Evolutionary conservation across 2,113 vertebrate genomes (phyloP).

Genomic region (Eolophus roseicapilla): DNA sequence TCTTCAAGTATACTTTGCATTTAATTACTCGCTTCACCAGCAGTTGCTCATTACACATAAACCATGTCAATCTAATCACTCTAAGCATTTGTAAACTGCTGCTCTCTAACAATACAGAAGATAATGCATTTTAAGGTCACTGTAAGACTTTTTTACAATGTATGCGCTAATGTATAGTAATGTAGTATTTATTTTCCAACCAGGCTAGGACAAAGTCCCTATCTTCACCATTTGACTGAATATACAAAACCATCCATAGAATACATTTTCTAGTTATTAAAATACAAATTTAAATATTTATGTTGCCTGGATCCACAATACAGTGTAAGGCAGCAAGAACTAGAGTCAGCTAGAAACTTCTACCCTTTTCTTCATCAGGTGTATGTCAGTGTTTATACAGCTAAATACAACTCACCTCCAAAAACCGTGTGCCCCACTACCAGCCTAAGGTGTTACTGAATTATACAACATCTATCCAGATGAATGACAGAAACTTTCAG

Average conservation of each 20-base stretch:
- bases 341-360: not conserved
- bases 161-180: not conserved
- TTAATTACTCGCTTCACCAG: constrained; percentile 46
- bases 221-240: not conserved
- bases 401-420: not conserved
- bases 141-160: not conserved
- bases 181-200: not conserved
- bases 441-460: not conserved
- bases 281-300: not conserved
- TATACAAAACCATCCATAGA: not conserved
- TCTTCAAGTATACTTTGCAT: constrained; percentile 49
- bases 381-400: not conserved
- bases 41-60: constrained; percentile 37
- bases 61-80: constrained; percentile 3
- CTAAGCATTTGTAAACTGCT: constrained; percentile 7
- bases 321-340: not conserved
- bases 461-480: not conserved
- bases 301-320: not conserved
- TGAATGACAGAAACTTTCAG: not conserved
- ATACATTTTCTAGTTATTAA: not conserved
- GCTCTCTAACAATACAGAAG: not conserved
- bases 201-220: not conserved
- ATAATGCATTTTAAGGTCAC: constrained; percentile 8
- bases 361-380: rapidly evolving
- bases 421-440: rapidly evolving